These are phyloP conservation scores for Menura novaehollandiae DNA, from an alignment of 2,113 vertebrate species.

Conservation along the genomic window DNA sequence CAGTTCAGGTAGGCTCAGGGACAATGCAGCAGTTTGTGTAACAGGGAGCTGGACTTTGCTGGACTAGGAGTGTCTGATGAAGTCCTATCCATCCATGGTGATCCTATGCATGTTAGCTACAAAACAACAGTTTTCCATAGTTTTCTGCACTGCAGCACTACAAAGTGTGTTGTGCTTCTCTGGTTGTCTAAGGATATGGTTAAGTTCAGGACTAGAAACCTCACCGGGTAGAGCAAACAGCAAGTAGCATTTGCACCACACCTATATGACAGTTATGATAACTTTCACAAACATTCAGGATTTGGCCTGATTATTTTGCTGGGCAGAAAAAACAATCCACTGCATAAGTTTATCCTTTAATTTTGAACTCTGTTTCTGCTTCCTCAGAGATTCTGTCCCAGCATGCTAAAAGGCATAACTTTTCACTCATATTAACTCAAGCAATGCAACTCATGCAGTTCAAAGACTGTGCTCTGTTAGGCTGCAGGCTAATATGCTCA, in stretches of 20 bases:
- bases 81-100: neutral
- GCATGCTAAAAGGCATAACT: neutral
- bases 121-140: neutral
- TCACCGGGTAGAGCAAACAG: neutral
- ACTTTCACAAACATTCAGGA: neutral
- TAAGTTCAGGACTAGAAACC: neutral
- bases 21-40: neutral
- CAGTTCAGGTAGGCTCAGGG: neutral
- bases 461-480: neutral
- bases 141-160: neutral
- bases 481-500: neutral
- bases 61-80: neutral
- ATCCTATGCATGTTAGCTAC: neutral
- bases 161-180: neutral
- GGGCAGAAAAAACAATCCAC: neutral
- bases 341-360: neutral
- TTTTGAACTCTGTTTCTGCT: neutral
- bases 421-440: neutral
- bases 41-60: neutral
- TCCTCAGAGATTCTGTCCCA: neutral
- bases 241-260: neutral
- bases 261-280: neutral
- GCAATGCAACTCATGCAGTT: neutral
- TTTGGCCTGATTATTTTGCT: neutral
- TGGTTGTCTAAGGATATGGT: neutral